Percentiles rank a stretch among this genome's conserved stretches.
phyloP scores from a whole-genome alignment of 2,888 invertebrate genomes.

The Chesias legatella region DNA sequence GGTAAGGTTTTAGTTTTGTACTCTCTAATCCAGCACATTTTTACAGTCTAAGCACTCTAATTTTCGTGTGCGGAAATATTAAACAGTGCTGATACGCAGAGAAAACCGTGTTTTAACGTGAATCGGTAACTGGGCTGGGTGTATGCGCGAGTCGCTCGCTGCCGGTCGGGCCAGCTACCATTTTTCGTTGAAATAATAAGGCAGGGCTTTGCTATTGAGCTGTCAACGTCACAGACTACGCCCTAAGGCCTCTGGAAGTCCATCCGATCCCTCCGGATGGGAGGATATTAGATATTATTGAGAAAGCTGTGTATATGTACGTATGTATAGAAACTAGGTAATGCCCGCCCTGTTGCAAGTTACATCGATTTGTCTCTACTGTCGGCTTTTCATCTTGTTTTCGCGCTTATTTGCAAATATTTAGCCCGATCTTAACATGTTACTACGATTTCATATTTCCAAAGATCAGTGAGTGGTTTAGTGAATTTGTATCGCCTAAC shows the following conservation, averaged over 20 bases:
- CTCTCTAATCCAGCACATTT: constrained; percentile 40
- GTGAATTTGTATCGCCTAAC: no score
- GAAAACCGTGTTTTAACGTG: constrained; percentile 11
- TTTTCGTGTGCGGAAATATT: constrained; percentile 21
- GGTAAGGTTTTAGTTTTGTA: constrained; percentile 70
- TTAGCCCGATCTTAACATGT: neutral
- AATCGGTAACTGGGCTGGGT: constrained; percentile 33
- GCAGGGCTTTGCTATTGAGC: constrained; percentile 34
- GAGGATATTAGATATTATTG: constrained; percentile 37
- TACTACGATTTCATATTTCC: no score
- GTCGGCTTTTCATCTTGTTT: constrained; percentile 32
- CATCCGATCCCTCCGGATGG: constrained; percentile 22
- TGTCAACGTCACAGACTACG: constrained; percentile 37
- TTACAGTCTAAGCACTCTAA: constrained; percentile 28
- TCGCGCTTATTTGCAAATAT: constrained; percentile 21
- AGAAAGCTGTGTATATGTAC: constrained; percentile 36
- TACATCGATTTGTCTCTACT: constrained; percentile 60
- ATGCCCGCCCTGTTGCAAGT: constrained; percentile 67
- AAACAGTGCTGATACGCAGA: constrained; percentile 9
- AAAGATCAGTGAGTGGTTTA: no score
- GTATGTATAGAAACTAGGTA: constrained; percentile 35
- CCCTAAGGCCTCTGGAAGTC: constrained; percentile 21
- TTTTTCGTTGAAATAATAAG: constrained; percentile 41
- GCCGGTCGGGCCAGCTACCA: constrained; percentile 40
- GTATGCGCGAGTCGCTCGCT: constrained; percentile 36